These are phyloP conservation scores for Papilio dardanus DNA, from an alignment of 1,140 invertebrate genomes.

Conservation along the genomic window DNA sequence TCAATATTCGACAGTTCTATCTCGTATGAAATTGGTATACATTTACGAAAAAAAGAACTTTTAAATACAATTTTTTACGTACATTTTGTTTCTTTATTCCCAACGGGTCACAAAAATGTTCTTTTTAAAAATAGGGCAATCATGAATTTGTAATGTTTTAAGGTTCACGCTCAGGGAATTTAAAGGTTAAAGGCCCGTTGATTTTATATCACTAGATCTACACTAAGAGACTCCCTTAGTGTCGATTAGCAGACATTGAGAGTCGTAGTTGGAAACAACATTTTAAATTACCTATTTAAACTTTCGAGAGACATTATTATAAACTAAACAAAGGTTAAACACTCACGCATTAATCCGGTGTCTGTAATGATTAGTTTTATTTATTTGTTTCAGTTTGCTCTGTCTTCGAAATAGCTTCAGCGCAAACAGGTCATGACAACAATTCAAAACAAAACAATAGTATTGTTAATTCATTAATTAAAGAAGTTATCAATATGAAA, in stretches of 20 bases:
- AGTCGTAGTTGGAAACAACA: too few relatives aligned
- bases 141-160: not conserved
- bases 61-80: not conserved
- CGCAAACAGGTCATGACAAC: constrained; percentile 56
- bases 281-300: too few relatives aligned
- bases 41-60: not conserved
- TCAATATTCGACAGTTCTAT: constrained; percentile 8
- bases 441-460: constrained; percentile 38
- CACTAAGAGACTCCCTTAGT: too few relatives aligned
- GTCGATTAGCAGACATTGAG: too few relatives aligned
- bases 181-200: too few relatives aligned
- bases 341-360: too few relatives aligned
- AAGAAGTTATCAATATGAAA: constrained; percentile 43
- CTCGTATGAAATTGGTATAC: not conserved
- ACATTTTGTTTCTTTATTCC: not conserved
- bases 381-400: constrained; percentile 65
- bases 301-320: too few relatives aligned
- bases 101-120: not conserved
- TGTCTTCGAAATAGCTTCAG: constrained; percentile 47
- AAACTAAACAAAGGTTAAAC: too few relatives aligned
- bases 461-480: constrained; percentile 38
- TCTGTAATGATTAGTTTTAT: too few relatives aligned
- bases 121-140: not conserved
- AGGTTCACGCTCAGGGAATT: too few relatives aligned
- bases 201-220: too few relatives aligned